Evolutionary conservation across 2,888 invertebrate species (phyloP).

Genomic region (Drosophila nr. perissopoda): DNA sequence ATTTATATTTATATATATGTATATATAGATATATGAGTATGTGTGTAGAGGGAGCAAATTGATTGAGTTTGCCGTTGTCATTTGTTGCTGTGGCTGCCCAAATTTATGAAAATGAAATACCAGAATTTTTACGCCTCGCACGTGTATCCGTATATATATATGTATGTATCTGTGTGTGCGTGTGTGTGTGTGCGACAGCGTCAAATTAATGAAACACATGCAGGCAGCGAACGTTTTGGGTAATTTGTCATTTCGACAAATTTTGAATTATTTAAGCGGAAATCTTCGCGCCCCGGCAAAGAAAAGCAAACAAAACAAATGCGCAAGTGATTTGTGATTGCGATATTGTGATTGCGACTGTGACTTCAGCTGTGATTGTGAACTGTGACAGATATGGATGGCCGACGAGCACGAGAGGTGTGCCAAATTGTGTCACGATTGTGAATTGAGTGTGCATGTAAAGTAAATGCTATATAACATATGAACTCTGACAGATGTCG

Average conservation of each 20-base stretch:
- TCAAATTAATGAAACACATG: conserved; percentile 74
- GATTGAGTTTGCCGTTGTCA: conserved; percentile 75
- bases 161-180: background rate
- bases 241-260: conserved; percentile 77
- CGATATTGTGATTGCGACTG: conserved; percentile 30
- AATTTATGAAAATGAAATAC: conserved; percentile 75
- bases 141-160: conserved; percentile 22
- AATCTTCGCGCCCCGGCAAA: conserved; percentile 55
- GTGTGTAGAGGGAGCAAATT: conserved; percentile 57
- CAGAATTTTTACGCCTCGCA: conserved; percentile 48
- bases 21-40: background rate
- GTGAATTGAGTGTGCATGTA: background rate
- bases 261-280: conserved; percentile 75
- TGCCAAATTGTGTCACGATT: background rate
- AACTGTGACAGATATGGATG: conserved; percentile 44
- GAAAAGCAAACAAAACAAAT: conserved; percentile 39
- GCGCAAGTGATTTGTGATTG: conserved; percentile 43
- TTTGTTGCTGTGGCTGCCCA: conserved; percentile 67
- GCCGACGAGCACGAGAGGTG: conserved; percentile 38
- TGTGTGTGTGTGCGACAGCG: conserved; percentile 31
- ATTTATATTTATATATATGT: background rate
- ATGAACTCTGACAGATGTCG: background rate
- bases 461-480: background rate
- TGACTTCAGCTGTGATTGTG: conserved; percentile 14
- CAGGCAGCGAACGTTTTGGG: conserved; percentile 54